Conservation (phyloP, 1,140 invertebrate genomes). For the Neelides sp. region DNA sequence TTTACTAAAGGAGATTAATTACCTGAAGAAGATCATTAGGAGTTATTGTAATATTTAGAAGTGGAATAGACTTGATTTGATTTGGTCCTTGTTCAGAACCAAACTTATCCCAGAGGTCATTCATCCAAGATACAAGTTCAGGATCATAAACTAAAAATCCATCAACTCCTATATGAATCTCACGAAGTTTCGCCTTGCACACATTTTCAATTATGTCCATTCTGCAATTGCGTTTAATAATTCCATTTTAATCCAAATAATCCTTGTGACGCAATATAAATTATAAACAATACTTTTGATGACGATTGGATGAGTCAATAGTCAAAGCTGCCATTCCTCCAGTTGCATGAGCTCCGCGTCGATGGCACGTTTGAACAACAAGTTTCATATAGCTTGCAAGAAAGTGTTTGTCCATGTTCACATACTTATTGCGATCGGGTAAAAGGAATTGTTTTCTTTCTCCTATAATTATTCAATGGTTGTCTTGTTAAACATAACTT, state of each 20-base stretch:
- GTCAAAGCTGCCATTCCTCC: constrained; percentile 54
- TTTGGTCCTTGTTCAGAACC: constrained; percentile 7
- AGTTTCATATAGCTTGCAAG: constrained; percentile 49
- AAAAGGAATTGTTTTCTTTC: constrained; percentile 46
- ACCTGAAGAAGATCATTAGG: constrained; percentile 29
- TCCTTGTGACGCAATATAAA: not conserved
- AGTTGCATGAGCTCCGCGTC: constrained; percentile 48
- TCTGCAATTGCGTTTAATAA: constrained; percentile 15
- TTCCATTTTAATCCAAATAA: not conserved
- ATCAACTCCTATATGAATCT: constrained; percentile 50
- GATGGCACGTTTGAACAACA: constrained; percentile 49
- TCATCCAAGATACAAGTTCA: constrained; percentile 44
- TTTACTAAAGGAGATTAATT: constrained; percentile 32
- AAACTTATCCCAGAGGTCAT: constrained; percentile 40
- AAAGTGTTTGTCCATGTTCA: constrained; percentile 51
- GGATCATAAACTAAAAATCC: constrained; percentile 59
- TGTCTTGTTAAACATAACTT: too few relatives aligned
- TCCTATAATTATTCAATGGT: constrained; percentile 40
- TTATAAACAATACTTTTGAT: not conserved
- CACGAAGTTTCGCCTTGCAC: constrained; percentile 42
- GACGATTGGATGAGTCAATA: constrained; percentile 33
- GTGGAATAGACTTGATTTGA: constrained; percentile 16
- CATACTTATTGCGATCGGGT: constrained; percentile 55
- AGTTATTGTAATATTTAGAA: constrained; percentile 2
- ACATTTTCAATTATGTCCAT: constrained; percentile 34